phyloP scores from a whole-genome alignment of 2,113 vertebrate genomes.

The Tetraodon nigroviridis region DNA sequence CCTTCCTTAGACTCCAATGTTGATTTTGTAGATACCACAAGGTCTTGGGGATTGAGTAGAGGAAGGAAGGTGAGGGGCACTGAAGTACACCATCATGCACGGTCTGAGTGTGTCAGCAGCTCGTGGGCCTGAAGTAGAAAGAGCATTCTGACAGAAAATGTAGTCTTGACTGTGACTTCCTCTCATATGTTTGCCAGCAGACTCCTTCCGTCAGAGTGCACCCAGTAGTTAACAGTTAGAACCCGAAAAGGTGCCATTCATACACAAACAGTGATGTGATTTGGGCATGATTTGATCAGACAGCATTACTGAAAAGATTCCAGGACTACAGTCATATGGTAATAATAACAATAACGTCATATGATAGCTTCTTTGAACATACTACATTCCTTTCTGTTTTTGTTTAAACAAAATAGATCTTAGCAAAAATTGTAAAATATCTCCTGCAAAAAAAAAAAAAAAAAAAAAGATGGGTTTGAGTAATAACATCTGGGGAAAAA shows the following conservation, averaged over 20 bases:
- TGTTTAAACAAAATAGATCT: not conserved
- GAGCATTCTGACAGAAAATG: conserved; percentile 65
- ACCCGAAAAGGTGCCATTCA: conserved; percentile 62
- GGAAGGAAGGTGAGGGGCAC: conserved; percentile 71
- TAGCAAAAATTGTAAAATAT: not conserved
- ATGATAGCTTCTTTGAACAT: conserved; percentile 4
- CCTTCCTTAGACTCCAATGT: conserved; percentile 60
- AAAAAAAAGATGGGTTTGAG: not conserved
- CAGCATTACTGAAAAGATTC: conserved; percentile 21
- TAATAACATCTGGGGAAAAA: not conserved
- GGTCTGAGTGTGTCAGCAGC: conserved; percentile 61
- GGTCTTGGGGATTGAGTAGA: conserved; percentile 62
- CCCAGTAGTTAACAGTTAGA: conserved; percentile 73
- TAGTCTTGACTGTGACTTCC: conserved; percentile 61
- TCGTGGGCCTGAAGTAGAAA: conserved; percentile 69
- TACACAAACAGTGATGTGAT: conserved; percentile 50
- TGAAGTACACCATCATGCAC: conserved; percentile 50
- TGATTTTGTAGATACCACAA: conserved; percentile 70
- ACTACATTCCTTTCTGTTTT: conserved; percentile 6
- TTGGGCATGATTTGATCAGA: conserved; percentile 27
- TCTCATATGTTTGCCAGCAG: conserved; percentile 56
- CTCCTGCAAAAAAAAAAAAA: not conserved
- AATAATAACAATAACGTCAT: conserved; percentile 28
- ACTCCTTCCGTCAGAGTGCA: conserved; percentile 65
- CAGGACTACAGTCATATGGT: conserved; percentile 26